A percentile compares a stretch with the other conserved stretches of the same genome.
Conservation (phyloP, 2,797 vertebrate species). For the Pangasius mekongensis region DNA sequence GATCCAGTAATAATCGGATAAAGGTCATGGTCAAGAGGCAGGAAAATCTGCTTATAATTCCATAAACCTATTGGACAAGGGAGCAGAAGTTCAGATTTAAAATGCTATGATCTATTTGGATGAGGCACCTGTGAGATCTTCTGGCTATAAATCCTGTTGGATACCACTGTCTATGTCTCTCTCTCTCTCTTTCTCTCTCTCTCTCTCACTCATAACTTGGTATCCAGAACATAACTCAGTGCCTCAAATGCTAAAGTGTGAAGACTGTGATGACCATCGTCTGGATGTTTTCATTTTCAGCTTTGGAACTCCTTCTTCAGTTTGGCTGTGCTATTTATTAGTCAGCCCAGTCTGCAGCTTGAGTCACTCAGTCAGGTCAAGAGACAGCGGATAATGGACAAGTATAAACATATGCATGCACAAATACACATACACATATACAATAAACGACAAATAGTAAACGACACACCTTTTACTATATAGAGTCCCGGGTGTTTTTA, state of each 20-base stretch:
- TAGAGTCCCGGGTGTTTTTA: not conserved
- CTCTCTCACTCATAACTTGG: not conserved
- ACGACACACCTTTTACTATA: not conserved
- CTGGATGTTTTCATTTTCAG: slow-evolving; percentile 66
- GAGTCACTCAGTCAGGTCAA: slow-evolving; percentile 88
- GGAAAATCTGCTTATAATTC: not conserved
- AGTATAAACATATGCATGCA: slow-evolving; percentile 76
- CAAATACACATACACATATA: not conserved
- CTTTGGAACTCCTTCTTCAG: slow-evolving; percentile 99
- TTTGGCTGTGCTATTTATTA: slow-evolving; percentile 96
- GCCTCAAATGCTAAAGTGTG: not conserved
- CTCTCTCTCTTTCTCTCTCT: not conserved
- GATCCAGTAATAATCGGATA: not conserved
- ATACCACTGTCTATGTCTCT: not conserved
- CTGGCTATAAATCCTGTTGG: not conserved
- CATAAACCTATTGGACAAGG: not conserved
- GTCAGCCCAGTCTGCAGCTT: slow-evolving; percentile 96
- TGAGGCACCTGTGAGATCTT: not conserved
- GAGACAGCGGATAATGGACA: slow-evolving; percentile 94
- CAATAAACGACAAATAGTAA: too few species aligned
- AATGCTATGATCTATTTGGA: not conserved
- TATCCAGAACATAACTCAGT: not conserved
- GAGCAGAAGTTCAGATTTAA: not conserved
- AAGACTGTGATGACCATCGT: not conserved
- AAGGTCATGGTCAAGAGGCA: not conserved